These are phyloP conservation scores for Coregonus ussuriensis DNA, from an alignment of 2,797 vertebrate species.

Conservation along the genomic window DNA sequence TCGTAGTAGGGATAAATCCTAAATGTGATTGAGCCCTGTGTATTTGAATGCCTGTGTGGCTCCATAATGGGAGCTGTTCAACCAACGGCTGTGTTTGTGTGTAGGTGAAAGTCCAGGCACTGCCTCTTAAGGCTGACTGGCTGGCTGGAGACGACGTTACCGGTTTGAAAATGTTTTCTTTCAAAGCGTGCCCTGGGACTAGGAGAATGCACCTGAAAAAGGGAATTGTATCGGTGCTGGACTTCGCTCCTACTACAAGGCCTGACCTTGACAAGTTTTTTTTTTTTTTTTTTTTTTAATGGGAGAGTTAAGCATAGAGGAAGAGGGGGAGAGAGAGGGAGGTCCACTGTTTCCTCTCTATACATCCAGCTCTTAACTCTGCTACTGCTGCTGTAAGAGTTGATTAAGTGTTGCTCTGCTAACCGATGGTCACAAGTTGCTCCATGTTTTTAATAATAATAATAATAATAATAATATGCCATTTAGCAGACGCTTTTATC, in stretches of 20 bases:
- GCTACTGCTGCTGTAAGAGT: not conserved
- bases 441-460: too few relatives aligned
- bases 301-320: not conserved
- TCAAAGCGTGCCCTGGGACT: slow-evolving; percentile 14
- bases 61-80: not conserved
- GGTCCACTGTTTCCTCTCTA: not conserved
- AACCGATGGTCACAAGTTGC: not conserved
- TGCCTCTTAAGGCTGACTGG: slow-evolving; percentile 22
- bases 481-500: too few relatives aligned
- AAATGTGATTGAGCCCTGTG: not conserved
- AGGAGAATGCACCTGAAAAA: slow-evolving; percentile 7
- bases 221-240: slow-evolving; percentile 1
- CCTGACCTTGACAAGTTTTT: not conserved
- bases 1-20: not conserved
- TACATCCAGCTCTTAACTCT: not conserved
- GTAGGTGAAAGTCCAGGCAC: slow-evolving; percentile 39
- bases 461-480: too few relatives aligned
- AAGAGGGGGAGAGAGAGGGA: not conserved
- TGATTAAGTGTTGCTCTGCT: not conserved
- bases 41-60: slow-evolving; percentile 6
- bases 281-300: too few relatives aligned
- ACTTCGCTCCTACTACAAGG: not conserved
- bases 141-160: slow-evolving; percentile 8
- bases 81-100: slow-evolving; percentile 3
- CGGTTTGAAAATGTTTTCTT: slow-evolving; percentile 45